Conservation (phyloP, 2,113 vertebrate genomes). For the Pomatorhinus ruficollis region DNA sequence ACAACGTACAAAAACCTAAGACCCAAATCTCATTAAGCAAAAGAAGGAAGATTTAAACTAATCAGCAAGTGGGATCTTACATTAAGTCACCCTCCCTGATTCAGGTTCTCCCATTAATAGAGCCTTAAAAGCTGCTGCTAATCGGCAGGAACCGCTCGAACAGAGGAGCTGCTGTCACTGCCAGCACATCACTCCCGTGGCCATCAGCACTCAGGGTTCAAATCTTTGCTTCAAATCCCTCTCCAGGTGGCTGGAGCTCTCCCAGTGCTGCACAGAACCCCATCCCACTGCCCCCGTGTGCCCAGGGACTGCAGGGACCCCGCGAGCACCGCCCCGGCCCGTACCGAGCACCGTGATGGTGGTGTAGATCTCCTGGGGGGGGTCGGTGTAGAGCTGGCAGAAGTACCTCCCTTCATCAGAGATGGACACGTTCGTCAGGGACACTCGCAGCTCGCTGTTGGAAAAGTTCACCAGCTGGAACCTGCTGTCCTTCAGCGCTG, state of each 20-base stretch:
- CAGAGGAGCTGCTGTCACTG: neutral
- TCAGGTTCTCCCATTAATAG: constrained; percentile 35
- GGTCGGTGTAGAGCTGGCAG: constrained; percentile 98
- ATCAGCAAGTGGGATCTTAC: constrained; percentile 60
- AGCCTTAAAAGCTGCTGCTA: constrained; percentile 29
- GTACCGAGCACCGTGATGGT: constrained; percentile 95
- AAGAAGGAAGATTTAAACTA: constrained; percentile 56
- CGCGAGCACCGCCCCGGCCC: neutral
- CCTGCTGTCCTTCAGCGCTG: constrained; percentile 98
- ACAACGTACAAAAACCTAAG: neutral
- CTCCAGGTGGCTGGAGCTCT: neutral
- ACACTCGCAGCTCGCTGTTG: constrained; percentile 96
- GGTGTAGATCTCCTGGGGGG: constrained; percentile 95
- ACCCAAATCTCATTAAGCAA: constrained; percentile 59
- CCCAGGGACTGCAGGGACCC: accelerated
- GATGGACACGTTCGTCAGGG: constrained; percentile 96
- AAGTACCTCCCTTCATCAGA: constrained; percentile 96
- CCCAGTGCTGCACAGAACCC: accelerated
- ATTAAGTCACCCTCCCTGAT: constrained; percentile 54
- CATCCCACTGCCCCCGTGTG: accelerated
- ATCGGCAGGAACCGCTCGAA: neutral
- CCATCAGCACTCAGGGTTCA: accelerated
- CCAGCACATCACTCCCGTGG: accelerated
- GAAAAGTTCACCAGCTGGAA: constrained; percentile 99
- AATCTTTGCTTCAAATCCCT: accelerated